phyloP scores from a whole-genome alignment of 2,888 invertebrate species.

The Lydus trimaculatus region DNA sequence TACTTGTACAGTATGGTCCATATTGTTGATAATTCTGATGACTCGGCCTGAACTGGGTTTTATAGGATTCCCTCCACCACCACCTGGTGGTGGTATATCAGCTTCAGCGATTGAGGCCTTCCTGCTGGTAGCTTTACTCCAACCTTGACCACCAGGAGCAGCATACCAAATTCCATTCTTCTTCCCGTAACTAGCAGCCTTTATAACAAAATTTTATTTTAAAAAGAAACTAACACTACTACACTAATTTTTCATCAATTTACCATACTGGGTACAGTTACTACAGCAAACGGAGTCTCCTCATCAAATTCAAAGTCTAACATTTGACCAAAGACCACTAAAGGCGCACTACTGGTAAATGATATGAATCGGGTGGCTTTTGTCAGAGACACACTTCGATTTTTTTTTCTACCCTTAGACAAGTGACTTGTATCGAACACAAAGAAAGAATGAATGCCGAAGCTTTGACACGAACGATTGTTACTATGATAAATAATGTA shows the following conservation, averaged over 20 bases:
- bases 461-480: conserved; percentile 43
- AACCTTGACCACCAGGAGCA: conserved; percentile 65
- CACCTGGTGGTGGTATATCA: conserved; percentile 75
- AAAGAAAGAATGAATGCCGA: conserved; percentile 30
- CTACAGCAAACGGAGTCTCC: conserved; percentile 71
- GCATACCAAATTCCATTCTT: conserved; percentile 90
- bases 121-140: conserved; percentile 76
- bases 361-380: not conserved
- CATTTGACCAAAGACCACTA: conserved; percentile 42
- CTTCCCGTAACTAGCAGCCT: conserved; percentile 91
- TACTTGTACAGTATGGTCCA: conserved; percentile 91
- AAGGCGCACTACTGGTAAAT: not conserved
- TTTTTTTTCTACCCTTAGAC: not conserved
- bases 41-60: conserved; percentile 86
- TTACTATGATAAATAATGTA: conserved; percentile 50
- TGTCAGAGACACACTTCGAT: too few relatives aligned
- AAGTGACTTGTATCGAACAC: conserved; percentile 15
- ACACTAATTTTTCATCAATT: not conserved
- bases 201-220: conserved; percentile 36
- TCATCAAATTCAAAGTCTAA: conserved; percentile 64
- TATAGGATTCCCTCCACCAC: conserved; percentile 63
- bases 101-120: conserved; percentile 86
- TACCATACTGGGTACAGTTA: conserved; percentile 72
- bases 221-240: not conserved
- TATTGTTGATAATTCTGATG: conserved; percentile 92